Conservation (phyloP, 2,113 vertebrate species). For the Pitta sordida region DNA sequence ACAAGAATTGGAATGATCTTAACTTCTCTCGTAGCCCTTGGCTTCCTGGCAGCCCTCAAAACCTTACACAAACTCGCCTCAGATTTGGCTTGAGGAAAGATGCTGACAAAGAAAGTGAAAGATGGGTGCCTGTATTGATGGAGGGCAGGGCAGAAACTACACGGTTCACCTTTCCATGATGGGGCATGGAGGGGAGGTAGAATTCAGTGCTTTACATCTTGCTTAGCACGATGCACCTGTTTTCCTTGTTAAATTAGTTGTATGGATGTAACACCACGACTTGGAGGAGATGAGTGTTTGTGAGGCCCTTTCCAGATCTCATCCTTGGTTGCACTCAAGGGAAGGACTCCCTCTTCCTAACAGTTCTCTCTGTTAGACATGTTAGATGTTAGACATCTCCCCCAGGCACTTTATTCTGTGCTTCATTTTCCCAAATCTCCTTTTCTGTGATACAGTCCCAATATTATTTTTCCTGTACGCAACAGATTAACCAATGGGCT, state of each 20-base stretch:
- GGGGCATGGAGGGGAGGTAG: too few relatives aligned
- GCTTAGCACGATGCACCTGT: fast-evolving
- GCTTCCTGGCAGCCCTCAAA: too few relatives aligned
- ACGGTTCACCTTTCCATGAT: too few relatives aligned
- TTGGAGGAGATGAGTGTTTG: background rate
- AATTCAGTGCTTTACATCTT: background rate
- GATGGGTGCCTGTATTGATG: background rate
- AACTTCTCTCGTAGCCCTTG: background rate
- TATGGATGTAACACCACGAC: fast-evolving
- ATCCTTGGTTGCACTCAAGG: background rate
- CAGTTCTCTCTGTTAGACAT: background rate
- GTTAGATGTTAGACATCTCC: background rate
- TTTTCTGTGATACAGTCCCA: background rate
- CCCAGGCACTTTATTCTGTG: background rate
- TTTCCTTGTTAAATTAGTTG: background rate
- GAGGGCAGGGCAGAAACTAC: background rate
- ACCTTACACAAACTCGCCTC: too few relatives aligned
- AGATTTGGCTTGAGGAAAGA: background rate
- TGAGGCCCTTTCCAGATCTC: background rate
- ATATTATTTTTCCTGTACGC: background rate
- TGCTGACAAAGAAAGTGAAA: background rate
- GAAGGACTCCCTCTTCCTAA: background rate
- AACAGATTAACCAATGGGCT: background rate
- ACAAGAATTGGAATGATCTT: fast-evolving
- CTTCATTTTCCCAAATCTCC: background rate